Base-by-base conservation (phyloP, 2,797 vertebrate species). In the Coilia nasus region DNA sequence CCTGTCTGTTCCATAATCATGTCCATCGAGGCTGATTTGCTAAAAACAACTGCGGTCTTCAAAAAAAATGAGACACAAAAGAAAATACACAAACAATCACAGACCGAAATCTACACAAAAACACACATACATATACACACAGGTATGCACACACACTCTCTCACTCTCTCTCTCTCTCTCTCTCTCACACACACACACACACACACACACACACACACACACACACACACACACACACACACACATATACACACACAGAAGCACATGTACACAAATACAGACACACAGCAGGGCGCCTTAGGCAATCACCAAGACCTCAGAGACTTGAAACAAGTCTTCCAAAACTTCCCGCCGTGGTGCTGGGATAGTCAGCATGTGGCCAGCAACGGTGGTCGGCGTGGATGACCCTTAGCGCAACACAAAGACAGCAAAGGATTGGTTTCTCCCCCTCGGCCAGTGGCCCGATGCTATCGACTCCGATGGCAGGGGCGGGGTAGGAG, bases 361-460 rank as follows among this genome's bases (percentile, higher is more conserved):
- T n/a, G 85, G 87, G 50, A 54, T 54, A 91, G 88, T 90, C 90
- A 83, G 71, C 71, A 44, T 78, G 71, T 78, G 89, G 90, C 88
- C 88, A 87, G 84, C 83, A 12, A 10, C 86, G 17, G 12, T 88
- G 88, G 91, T 90, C 91, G 90, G 91, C 89, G 88, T 92, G 92
- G 92, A 93, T 90, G 90, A 89, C 89, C 91, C 89, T 89, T 92
- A 92, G 92, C 91, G 90, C 91, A 92, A 92, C 90, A 84, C 91
- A 83, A 90, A 92, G 92, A 92, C 91, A 93, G 91, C 90, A 91
- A 89, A 89, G 91, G 91, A 90, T 92, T 91, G 85, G 90, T 93
- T 92, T 93, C 90, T 91, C 83, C 82, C 88, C 88, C 91, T 89
- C 90, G 90, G 91, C 81, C 90, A 2, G 0, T 46, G 85, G 91